Conservation (phyloP, 2,888 invertebrate genomes). For the Argyresthia albistria region DNA sequence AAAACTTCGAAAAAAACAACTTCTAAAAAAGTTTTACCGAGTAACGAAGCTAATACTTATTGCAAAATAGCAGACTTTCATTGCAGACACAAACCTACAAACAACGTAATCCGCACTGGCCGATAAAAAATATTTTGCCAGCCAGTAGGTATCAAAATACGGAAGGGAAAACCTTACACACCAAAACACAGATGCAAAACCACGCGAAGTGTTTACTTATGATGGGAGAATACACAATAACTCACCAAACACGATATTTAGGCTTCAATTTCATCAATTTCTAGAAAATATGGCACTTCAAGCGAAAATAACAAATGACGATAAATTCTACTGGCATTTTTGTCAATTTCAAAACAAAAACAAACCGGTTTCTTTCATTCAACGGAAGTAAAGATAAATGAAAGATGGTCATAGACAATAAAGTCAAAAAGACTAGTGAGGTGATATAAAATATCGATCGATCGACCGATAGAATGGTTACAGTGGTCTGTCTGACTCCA, state of each 20-base stretch:
- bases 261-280: conserved; percentile 17
- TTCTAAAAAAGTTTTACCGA: too few species aligned
- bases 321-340: conserved; percentile 22
- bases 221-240: conserved; percentile 8
- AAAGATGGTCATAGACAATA: conserved; percentile 14
- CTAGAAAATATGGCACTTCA: conserved; percentile 44
- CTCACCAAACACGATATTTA: conserved; percentile 23
- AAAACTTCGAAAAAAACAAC: too few species aligned
- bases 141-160: not conserved
- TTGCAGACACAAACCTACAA: not conserved
- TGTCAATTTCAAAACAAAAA: conserved; percentile 32
- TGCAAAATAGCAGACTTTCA: too few species aligned
- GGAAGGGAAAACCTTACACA: too few species aligned
- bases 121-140: not conserved
- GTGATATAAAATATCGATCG: too few species aligned
- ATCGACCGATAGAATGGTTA: too few species aligned
- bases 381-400: conserved; percentile 14
- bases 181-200: too few species aligned
- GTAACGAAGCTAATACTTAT: too few species aligned
- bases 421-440: too few species aligned
- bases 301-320: conserved; percentile 45
- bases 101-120: not conserved
- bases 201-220: not conserved
- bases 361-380: conserved; percentile 17
- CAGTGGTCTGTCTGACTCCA: too few species aligned